These are phyloP conservation scores for Megaustenia siamemsis DNA, from an alignment of 2,888 invertebrate genomes.

Conservation along the genomic window DNA sequence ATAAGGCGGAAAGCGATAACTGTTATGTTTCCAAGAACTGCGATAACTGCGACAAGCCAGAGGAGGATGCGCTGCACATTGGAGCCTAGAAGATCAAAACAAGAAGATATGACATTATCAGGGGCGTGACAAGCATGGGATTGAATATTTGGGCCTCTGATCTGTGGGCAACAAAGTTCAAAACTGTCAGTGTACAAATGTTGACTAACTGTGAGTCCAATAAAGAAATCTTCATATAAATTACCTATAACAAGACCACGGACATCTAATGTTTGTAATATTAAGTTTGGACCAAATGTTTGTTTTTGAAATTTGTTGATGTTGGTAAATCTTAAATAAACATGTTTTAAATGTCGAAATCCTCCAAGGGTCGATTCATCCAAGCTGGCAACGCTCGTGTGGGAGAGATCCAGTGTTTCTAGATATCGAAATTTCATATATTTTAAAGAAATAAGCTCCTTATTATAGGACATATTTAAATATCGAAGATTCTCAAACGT, in stretches of 20 bases:
- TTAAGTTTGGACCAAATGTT: neutral
- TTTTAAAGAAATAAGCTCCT: neutral
- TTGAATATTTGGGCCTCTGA: too few relatives aligned
- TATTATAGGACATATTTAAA: conserved; percentile 11
- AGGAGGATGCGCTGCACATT: too few relatives aligned
- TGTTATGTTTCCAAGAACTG: too few relatives aligned
- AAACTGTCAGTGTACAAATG: neutral
- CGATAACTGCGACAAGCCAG: too few relatives aligned
- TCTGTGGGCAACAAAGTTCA: too few relatives aligned
- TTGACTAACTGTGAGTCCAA: neutral
- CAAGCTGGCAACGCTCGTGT: neutral
- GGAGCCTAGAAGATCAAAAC: too few relatives aligned
- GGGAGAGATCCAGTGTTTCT: conserved; percentile 29
- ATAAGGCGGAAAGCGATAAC: too few relatives aligned
- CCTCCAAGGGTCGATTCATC: neutral
- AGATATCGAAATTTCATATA: neutral
- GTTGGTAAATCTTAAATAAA: neutral
- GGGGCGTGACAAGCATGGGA: too few relatives aligned
- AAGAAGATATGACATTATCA: too few relatives aligned
- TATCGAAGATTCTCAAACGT: too few relatives aligned
- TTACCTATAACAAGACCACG: neutral
- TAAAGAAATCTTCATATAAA: conserved; percentile 9
- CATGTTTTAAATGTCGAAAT: neutral
- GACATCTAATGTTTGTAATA: conserved; percentile 6
- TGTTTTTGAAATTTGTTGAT: neutral